Percentiles rank a stretch among this genome's conserved stretches.
Conservation (phyloP, 2,113 vertebrate genomes). For the Scalopus aquaticus region DNA sequence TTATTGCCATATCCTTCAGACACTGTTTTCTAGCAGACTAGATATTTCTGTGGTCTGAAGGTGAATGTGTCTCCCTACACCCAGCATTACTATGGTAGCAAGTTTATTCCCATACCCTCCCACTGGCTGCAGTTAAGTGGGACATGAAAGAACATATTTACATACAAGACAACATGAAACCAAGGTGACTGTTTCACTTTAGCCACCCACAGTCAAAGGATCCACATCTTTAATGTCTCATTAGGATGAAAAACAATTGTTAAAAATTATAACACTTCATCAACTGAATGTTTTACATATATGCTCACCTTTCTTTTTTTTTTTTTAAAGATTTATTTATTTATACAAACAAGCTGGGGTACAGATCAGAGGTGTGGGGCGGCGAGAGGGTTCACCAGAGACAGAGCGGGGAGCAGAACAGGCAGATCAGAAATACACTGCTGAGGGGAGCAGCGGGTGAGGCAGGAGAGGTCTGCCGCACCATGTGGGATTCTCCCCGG, state of each 20-base stretch:
- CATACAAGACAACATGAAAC: not conserved
- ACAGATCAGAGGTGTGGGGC: no score
- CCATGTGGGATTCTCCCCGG: no score
- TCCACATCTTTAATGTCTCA: not conserved
- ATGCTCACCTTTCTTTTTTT: conserved; percentile 21
- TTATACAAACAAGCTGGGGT: no score
- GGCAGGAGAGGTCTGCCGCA: no score
- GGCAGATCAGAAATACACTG: no score
- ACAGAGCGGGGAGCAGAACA: no score
- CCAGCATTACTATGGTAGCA: not conserved
- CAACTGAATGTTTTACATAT: not conserved
- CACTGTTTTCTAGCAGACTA: not conserved
- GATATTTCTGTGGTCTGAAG: not conserved
- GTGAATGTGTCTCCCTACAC: not conserved
- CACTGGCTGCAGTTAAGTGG: not conserved
- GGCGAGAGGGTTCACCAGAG: no score
- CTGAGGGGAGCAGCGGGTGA: no score
- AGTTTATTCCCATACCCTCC: not conserved
- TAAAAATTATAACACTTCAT: not conserved
- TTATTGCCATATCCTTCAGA: not conserved
- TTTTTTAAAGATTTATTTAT: no score
- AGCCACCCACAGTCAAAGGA: not conserved
- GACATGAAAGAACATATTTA: not conserved
- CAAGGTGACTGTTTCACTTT: not conserved
- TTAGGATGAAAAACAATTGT: not conserved